Evolutionary conservation across 2,797 vertebrate species (phyloP), one percentile per base, ranked within the genome.

Genomic region (Microchirus variegatus): DNA sequence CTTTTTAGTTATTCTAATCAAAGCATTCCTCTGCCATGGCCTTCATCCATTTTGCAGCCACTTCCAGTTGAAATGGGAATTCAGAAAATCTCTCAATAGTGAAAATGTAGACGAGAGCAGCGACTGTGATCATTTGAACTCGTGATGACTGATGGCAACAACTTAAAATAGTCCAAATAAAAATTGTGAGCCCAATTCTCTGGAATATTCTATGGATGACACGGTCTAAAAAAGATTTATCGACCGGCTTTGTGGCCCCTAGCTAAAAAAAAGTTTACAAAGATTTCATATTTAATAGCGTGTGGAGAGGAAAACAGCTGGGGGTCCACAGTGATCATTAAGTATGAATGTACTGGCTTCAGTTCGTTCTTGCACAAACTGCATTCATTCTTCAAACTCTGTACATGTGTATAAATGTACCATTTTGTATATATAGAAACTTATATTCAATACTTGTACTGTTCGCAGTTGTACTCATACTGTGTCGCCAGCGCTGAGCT

Each of bases 341-440:
- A 78, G 74, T 83, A 59, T 77, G 77, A 87, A 90, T 87, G 82
- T 84, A 85, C 70, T 63, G 67, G 79, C 78, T 90, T 91, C 70
- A 80, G 53, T 79, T 88, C 80, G 88, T 86, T 85, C 79, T 77
- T 78, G 88, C 87, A 90, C 88, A 91, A 90, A 81, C 46, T 80
- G 70, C 73, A 78, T 86, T 75, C 79, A 84, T 85, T 31, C 71
- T 84, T 79, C 67, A 54, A 85, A 72, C 63, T 66, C 56, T 89
- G 72, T 88, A 80, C 75, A 76, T 91, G 87, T 91, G 89, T 89
- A 88, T 90, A 91, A 83, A 77, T 92, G 87, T 92, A 92, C 59
- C 78, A 85, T 88, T 90, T 89, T 92, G 91, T 92, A 92, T 64
- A 91, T 89, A 90, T 67, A 90, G 71, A 90, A 87, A 78, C 78